These are phyloP conservation scores for Aproaerema taeniolella DNA, from an alignment of 2,888 invertebrate genomes.

Conservation along the genomic window DNA sequence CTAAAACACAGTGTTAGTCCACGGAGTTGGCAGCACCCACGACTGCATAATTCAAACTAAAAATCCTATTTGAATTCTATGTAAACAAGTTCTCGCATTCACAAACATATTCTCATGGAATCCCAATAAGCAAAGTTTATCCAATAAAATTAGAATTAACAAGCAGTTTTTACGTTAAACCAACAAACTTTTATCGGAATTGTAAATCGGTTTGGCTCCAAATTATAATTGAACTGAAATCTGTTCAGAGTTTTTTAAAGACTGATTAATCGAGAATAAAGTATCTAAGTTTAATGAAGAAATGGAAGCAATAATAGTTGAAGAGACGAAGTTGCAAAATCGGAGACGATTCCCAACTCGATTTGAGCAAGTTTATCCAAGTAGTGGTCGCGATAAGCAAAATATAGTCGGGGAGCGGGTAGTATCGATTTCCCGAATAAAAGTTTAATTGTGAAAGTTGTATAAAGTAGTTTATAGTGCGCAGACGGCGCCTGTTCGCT, in stretches of 20 bases:
- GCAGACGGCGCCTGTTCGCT: conserved; percentile 38
- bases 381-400: conserved; percentile 43
- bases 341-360: too few species aligned
- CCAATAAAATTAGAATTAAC: conserved; percentile 40
- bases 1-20: conserved; percentile 10
- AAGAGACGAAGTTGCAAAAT: too few species aligned
- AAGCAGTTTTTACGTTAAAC: conserved; percentile 16
- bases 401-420: conserved; percentile 44
- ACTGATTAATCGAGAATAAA: too few species aligned
- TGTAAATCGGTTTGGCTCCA: too few species aligned
- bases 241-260: too few species aligned
- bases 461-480: conserved; percentile 65
- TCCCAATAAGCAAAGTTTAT: conserved; percentile 63
- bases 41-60: conserved; percentile 64
- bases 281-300: too few species aligned
- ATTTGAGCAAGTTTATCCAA: too few species aligned
- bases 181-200: conserved; percentile 9
- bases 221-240: too few species aligned
- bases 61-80: conserved; percentile 64
- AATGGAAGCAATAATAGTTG: too few species aligned
- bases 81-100: conserved; percentile 63
- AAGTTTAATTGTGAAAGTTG: conserved; percentile 73
- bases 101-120: conserved; percentile 63
- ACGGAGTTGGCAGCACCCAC: conserved; percentile 52
- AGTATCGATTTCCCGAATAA: conserved; percentile 60